Base-by-base conservation (phyloP, 2,888 invertebrate species). In the Eristalis pertinax region DNA sequence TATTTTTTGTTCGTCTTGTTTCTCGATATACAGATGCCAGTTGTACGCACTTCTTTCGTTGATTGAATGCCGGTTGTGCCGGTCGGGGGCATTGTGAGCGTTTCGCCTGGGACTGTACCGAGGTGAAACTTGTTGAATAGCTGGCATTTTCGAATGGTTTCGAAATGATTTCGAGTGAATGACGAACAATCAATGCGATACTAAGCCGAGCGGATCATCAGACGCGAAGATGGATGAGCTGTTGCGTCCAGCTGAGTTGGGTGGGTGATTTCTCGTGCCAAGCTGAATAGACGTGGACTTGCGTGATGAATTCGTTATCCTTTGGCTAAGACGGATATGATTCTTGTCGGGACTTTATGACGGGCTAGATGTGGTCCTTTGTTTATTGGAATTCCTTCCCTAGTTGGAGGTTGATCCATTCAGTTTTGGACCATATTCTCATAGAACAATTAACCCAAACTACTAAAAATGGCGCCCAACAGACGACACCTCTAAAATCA, bases 51-150 rank as follows among this genome's bases (percentile, higher is more conserved):
- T 67, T 84, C 72, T 78, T 58, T 41, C 50, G 50, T 19, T 50
- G 50, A 19, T 50, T 50, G 50, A 50, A 50, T 50, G 50, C 50
- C 50, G 50, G 50, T 50, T 50, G 50, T 50, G 7, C 2, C 50
- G 50, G 50, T 19, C 19, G 50, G 8, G 50, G 8, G 7, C 50
- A 50, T 50, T 50, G 50, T 50, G 56, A 76, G 68, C 32, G 32
- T 32, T 32, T 26, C 26, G 32, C 8, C 32, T 73, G 72, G 67
- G 85, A 81, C 81, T 85, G 85, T 85, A 81, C 85, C 58, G 50
- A 19, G 50, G 7, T 62, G 35, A 69, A 60, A 85, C 85, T 85
- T 85, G 85, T 85, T 85, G 85, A 81, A 76, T 84, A 19, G 60
- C 56, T 80, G 19, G 50, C 19, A n/a, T 50, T 8, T 50, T 8